Conservation (phyloP, 1,140 invertebrate species). For the Delia radicum region DNA sequence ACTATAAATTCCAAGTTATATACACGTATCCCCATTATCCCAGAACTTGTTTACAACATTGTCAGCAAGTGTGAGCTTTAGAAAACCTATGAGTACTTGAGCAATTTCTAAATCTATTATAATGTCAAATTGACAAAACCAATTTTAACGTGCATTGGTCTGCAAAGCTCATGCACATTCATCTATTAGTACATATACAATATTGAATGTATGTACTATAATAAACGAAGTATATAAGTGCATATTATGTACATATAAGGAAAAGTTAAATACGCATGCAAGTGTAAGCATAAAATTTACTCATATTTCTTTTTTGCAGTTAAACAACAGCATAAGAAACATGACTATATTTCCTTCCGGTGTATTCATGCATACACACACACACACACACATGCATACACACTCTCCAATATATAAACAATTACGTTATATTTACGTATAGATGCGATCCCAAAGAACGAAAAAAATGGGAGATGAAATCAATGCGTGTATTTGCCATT, state of each 20-base stretch:
- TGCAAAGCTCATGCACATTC: background rate
- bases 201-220: background rate
- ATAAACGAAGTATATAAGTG: background rate
- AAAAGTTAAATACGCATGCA: background rate
- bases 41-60: background rate
- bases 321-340: background rate
- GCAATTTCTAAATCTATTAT: slow-evolving; percentile 24
- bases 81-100: slow-evolving; percentile 5
- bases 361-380: background rate
- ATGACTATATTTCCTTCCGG: background rate
- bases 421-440: background rate
- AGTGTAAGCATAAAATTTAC: background rate
- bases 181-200: background rate
- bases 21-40: background rate
- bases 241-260: background rate
- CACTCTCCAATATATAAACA: background rate
- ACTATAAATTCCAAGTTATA: too few relatives aligned
- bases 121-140: slow-evolving; percentile 25
- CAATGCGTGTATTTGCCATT: background rate
- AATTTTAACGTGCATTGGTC: slow-evolving; percentile 11
- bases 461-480: background rate
- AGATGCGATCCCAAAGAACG: background rate
- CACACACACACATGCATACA: background rate
- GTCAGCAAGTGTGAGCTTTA: background rate
- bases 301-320: background rate